Conservation (phyloP, 2,888 invertebrate genomes). For the Torymus tubicola region DNA sequence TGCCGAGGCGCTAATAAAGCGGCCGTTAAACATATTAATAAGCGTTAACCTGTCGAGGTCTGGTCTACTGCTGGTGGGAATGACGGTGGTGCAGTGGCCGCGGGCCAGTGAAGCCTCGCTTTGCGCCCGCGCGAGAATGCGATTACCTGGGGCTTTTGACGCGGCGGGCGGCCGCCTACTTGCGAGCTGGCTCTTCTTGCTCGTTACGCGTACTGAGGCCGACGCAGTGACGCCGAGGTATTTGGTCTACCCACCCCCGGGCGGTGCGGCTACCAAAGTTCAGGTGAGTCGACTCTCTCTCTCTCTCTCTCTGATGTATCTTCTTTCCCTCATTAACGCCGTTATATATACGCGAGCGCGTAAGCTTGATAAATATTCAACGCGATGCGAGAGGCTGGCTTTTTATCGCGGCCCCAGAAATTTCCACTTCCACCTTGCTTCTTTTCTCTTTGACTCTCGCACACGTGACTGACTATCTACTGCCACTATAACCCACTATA, state of each 20-base stretch:
- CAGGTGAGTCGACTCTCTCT: constrained; percentile 67
- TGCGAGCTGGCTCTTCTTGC: constrained; percentile 1
- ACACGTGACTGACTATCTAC: too few species aligned
- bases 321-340: not conserved
- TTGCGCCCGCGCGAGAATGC: constrained; percentile 12
- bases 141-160: constrained; percentile 23
- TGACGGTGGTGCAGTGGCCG: too few species aligned
- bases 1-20: constrained; percentile 32
- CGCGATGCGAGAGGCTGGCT: too few species aligned
- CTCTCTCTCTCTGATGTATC: not conserved
- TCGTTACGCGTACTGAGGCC: not conserved
- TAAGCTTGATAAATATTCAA: too few species aligned
- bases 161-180: not conserved
- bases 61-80: too few species aligned
- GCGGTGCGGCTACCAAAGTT: constrained; percentile 65
- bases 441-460: not conserved
- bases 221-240: constrained; percentile 61
- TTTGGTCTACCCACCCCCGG: constrained; percentile 69
- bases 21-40: constrained; percentile 35
- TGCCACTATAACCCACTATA: not conserved
- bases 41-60: constrained; percentile 14
- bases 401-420: too few species aligned
- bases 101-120: too few species aligned
- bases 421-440: too few species aligned
- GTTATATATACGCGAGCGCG: too few species aligned